Conservation (phyloP, 1,140 invertebrate genomes). For the Philaenus spumarius region DNA sequence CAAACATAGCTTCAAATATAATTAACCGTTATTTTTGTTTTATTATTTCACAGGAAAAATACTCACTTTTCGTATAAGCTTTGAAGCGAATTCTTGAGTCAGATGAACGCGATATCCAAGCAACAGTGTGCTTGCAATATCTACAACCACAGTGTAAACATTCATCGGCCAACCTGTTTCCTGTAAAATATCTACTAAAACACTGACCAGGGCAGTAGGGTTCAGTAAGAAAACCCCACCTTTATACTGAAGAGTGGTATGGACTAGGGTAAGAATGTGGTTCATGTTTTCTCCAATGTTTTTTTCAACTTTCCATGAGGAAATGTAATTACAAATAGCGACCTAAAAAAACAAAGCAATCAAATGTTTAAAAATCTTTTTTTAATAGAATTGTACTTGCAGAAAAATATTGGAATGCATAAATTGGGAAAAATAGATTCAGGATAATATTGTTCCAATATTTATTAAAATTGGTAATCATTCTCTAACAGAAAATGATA, state of each 20-base stretch:
- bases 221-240: slow-evolving; percentile 55
- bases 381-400: too few species aligned
- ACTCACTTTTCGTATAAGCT: slow-evolving; percentile 47
- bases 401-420: too few species aligned
- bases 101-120: slow-evolving; percentile 48
- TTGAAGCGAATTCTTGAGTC: slow-evolving; percentile 59
- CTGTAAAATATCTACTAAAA: slow-evolving; percentile 41
- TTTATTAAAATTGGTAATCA: too few species aligned
- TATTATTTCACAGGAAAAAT: too few species aligned
- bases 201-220: slow-evolving; percentile 46
- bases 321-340: slow-evolving; percentile 7
- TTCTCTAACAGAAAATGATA: too few species aligned
- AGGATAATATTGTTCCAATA: too few species aligned
- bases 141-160: slow-evolving; percentile 45
- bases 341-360: not conserved
- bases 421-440: too few species aligned
- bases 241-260: slow-evolving; percentile 51
- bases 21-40: too few species aligned
- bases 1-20: too few species aligned
- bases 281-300: slow-evolving; percentile 1
- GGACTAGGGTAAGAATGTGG: slow-evolving; percentile 48
- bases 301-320: slow-evolving; percentile 8
- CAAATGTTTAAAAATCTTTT: not conserved
- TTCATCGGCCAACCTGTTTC: slow-evolving; percentile 41
- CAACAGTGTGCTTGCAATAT: slow-evolving; percentile 51